These are phyloP conservation scores for Rhinogobio ventralis DNA, from an alignment of 2,797 vertebrate genomes.

Conservation along the genomic window DNA sequence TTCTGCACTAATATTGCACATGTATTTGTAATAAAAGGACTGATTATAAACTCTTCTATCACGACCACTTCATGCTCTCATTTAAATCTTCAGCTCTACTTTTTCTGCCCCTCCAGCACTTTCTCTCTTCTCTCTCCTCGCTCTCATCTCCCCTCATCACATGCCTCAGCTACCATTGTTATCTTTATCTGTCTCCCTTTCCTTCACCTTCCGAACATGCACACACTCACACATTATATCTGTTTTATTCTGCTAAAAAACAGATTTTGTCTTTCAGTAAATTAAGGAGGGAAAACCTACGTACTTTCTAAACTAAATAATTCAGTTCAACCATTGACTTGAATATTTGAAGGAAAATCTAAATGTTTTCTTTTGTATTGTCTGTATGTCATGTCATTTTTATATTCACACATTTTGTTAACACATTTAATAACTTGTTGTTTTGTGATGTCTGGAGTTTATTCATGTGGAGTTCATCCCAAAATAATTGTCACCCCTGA, in stretches of 20 bases:
- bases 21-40: slow-evolving; percentile 41
- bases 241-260: background rate
- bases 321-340: background rate
- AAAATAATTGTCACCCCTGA: slow-evolving; percentile 2
- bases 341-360: background rate
- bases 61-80: slow-evolving; percentile 45
- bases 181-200: slow-evolving; percentile 43
- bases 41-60: slow-evolving; percentile 60
- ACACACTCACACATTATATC: slow-evolving; percentile 6
- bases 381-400: slow-evolving; percentile 6
- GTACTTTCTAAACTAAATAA: slow-evolving; percentile 9
- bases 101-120: slow-evolving; percentile 36
- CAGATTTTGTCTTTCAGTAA: background rate
- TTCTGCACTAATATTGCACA: slow-evolving; percentile 28
- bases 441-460: slow-evolving; percentile 22
- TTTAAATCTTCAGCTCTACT: slow-evolving; percentile 55
- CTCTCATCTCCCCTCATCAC: slow-evolving; percentile 50
- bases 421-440: slow-evolving; percentile 14
- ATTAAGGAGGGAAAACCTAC: background rate
- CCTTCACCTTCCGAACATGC: slow-evolving; percentile 16
- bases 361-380: slow-evolving; percentile 19
- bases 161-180: slow-evolving; percentile 53
- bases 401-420: background rate
- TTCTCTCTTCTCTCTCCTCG: slow-evolving; percentile 27
- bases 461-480: background rate